Percentiles rank a stretch among this genome's conserved stretches.
These are phyloP conservation scores for Mimas tiliae DNA, from an alignment of 2,888 invertebrate species.

Conservation along the genomic window DNA sequence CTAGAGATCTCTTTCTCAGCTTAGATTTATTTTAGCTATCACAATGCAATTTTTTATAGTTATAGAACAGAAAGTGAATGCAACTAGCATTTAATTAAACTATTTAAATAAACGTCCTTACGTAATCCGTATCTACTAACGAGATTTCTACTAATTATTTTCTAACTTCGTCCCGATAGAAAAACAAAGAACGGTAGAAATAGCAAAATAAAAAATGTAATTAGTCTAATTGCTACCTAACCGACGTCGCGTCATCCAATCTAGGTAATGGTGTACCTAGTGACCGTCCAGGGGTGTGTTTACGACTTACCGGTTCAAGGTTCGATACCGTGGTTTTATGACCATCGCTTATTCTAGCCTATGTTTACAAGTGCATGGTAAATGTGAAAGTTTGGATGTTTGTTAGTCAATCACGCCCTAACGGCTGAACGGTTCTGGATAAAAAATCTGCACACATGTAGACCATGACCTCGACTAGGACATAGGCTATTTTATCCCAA, in stretches of 20 bases:
- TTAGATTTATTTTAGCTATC: no score
- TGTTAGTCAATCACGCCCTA: no score
- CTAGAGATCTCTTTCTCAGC: no score
- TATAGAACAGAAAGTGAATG: constrained; percentile 4
- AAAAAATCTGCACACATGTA: no score
- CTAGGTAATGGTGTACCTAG: constrained; percentile 14
- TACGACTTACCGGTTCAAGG: constrained; percentile 4
- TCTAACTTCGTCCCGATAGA: no score
- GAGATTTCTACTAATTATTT: background rate
- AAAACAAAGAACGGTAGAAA: background rate
- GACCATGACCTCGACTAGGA: no score
- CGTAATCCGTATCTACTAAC: background rate
- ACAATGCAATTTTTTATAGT: background rate
- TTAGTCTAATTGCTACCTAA: constrained; percentile 6
- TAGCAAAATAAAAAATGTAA: background rate
- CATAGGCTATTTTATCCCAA: no score
- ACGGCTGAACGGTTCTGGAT: no score
- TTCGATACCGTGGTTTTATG: background rate
- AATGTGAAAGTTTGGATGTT: no score
- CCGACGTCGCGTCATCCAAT: background rate
- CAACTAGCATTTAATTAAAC: background rate
- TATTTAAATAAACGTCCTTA: background rate
- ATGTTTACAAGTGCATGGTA: no score
- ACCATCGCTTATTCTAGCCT: background rate
- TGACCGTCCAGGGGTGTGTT: constrained; percentile 1